Base-by-base conservation (phyloP, 2,797 vertebrate genomes). In the Cichlasoma orientale region DNA sequence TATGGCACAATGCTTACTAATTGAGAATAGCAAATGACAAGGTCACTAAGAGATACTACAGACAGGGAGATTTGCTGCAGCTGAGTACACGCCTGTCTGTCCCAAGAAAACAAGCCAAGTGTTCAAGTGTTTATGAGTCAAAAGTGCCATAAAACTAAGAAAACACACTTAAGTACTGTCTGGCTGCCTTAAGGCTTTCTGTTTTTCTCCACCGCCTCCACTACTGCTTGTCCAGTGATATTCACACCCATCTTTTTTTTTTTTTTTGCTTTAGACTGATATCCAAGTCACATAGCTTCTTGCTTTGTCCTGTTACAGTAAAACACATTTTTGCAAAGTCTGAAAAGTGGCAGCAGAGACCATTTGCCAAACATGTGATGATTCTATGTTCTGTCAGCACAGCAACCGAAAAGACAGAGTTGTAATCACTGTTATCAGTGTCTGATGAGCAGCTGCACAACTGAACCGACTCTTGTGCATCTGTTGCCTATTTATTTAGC, bases 111-210 rank as follows among this genome's bases (percentile, higher is more conserved):
- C 90, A 91, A 91, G 77, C 78, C 23, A 11, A 88, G 85, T 81
- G 82, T 82, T 92, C 85, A 59, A 87, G 80, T 79, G 82, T 91
- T 93, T 88, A 85, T 91, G 82, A 86, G 84, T 88, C 90, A 84
- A 92, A 90, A 88, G 82, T 87, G 86, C 86, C 79, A 87, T 94
- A 95, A 94, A 94, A 85, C 72, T 82, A 87, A 83, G 85, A 88
- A 93, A 93, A 90, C 81, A 92, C 71, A 88, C 75, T 80, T 82
- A 86, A 90, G 75, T 58, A 44, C 85, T 82, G 92, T 91, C 91
- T 92, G 91, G 79, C 79, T 80, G 88, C 84, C 82, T 90, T 25
- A 2, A 83, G 88, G 80, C 80, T 73, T 85, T 86, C 82, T 89
- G 81, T 85, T 82, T 85, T 76, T 75, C 79, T 86, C 78, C 57